Evolutionary conservation across 23 tunicate species (phyloP), one percentile per base, ranked within the genome.

Genomic region (Diplosoma virens): DNA sequence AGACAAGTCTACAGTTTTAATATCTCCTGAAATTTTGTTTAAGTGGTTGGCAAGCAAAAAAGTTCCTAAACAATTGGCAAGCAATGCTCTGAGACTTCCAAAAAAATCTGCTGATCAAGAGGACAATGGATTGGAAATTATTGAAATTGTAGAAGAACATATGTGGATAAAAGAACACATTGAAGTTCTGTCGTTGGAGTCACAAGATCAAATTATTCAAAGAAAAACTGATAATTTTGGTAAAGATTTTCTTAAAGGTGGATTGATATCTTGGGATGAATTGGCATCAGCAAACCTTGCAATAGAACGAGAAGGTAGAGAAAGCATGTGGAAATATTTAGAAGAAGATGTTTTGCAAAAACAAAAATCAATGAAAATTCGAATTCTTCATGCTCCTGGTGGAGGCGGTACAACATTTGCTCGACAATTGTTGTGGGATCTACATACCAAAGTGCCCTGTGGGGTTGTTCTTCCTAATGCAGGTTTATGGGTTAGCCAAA

Each of bases 351-450:
- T 68, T n/a, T n/a, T n/a, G n/a, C n/a, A n/a, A n/a, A n/a, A n/a
- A n/a, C n/a, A n/a, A n/a, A n/a, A n/a, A n/a, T n/a, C n/a, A n/a
- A n/a, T n/a, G n/a, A n/a, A n/a, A n/a, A n/a, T 78, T 1, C 41
- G 52, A 27, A 79, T 85, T 37, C 58, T 59, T 18, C 91, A 85
- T 32, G 30, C 84, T 20, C 91, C 91, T 0, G 91, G 91, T 3
- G 84, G 91, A 58, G 91, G 91, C 0, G 91, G 91, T 4, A 85
- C 91, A 17, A 85, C 91, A 0, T 79, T 85, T 59, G 78, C 84
- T 21, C 27, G 91, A 71, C 79, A 82, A 22, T 59, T 85, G 1
- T 31, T 85, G 65, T 85, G 91, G 91, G 70, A 79, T 4, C 47
- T 85, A 2, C 71, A 60, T 69, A 41, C 56, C n/a, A 30, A 72